Conservation (phyloP, 1,140 invertebrate genomes). For the Paracyclopina nana region DNA sequence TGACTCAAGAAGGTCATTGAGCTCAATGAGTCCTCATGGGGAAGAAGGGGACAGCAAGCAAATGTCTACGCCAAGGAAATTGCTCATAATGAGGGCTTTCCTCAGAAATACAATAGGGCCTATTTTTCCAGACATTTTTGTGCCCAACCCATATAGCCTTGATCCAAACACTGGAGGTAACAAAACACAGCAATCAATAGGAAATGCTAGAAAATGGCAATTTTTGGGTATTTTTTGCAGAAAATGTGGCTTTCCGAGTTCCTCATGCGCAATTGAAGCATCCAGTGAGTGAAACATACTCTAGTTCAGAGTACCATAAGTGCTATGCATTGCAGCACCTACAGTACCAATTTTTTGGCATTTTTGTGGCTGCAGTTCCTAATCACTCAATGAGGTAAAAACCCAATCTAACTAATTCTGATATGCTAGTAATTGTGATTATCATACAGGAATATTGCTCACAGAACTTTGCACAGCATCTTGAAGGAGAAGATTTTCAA, state of each 20-base stretch:
- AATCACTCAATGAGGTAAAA: conserved; percentile 28
- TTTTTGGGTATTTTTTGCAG: conserved; percentile 9
- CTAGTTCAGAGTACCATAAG: conserved; percentile 63
- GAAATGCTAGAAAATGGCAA: background rate
- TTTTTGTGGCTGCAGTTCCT: conserved; percentile 24
- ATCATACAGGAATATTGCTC: background rate
- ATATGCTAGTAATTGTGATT: background rate
- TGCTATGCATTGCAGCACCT: conserved; percentile 35
- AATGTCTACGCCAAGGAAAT: conserved; percentile 29
- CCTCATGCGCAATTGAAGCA: conserved; percentile 25
- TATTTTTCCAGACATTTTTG: conserved; percentile 15
- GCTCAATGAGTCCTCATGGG: conserved; percentile 21
- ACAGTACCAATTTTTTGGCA: conserved; percentile 24
- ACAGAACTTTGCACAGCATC: background rate
- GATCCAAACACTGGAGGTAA: conserved; percentile 9
- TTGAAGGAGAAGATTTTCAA: background rate
- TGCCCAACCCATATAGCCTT: background rate
- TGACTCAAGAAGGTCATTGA: background rate
- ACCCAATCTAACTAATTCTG: background rate
- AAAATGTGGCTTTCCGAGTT: conserved; percentile 17
- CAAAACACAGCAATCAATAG: conserved; percentile 21
- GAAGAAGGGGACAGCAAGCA: conserved; percentile 39
- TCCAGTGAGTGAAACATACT: conserved; percentile 43
- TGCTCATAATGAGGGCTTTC: conserved; percentile 48
- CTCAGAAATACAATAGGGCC: conserved; percentile 30